phyloP scores from a whole-genome alignment of 2,888 invertebrate genomes.

The Rhimphoctona megacephalus region DNA sequence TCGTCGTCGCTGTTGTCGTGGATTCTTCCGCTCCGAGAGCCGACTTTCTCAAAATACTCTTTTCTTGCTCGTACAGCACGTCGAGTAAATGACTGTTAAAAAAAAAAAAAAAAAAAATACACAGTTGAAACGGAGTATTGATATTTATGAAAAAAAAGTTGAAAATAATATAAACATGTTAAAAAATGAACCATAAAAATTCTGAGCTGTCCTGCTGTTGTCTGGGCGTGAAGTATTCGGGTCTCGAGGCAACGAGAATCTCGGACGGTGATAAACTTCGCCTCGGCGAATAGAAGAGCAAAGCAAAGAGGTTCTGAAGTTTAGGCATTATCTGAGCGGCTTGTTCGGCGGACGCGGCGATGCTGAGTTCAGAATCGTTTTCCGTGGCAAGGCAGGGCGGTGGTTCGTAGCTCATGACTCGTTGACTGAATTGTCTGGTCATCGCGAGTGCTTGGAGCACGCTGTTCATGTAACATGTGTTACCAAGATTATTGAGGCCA shows the following conservation, averaged over 20 bases:
- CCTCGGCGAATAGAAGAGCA: slow-evolving; percentile 89
- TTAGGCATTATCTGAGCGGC: slow-evolving; percentile 85
- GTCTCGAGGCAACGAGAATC: slow-evolving; percentile 90
- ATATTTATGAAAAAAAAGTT: neutral
- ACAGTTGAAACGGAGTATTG: neutral
- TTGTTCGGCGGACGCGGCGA: slow-evolving; percentile 60
- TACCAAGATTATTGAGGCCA: slow-evolving; percentile 93
- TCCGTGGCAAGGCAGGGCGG: slow-evolving; percentile 61
- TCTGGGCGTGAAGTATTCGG: slow-evolving; percentile 91
- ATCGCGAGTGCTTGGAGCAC: slow-evolving; percentile 93
- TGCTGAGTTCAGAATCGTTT: slow-evolving; percentile 27
- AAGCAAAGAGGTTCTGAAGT: slow-evolving; percentile 91
- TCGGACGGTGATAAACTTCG: slow-evolving; percentile 90
- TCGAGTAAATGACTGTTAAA: slow-evolving; percentile 87
- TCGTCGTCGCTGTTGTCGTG: slow-evolving; percentile 75
- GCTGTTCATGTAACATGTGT: slow-evolving; percentile 96
- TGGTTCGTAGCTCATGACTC: slow-evolving; percentile 86
- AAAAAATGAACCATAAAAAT: slow-evolving; percentile 88
- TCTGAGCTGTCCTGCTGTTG: slow-evolving; percentile 96
- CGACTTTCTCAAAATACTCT: slow-evolving; percentile 74
- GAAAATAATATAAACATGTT: slow-evolving; percentile 13
- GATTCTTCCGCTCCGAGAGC: slow-evolving; percentile 67
- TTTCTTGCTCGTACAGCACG: slow-evolving; percentile 91
- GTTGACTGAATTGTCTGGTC: slow-evolving; percentile 92
- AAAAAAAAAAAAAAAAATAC: slow-evolving; percentile 20